These are phyloP conservation scores for Drosophila infuscata DNA, from an alignment of 2,888 invertebrate species.

Conservation along the genomic window DNA sequence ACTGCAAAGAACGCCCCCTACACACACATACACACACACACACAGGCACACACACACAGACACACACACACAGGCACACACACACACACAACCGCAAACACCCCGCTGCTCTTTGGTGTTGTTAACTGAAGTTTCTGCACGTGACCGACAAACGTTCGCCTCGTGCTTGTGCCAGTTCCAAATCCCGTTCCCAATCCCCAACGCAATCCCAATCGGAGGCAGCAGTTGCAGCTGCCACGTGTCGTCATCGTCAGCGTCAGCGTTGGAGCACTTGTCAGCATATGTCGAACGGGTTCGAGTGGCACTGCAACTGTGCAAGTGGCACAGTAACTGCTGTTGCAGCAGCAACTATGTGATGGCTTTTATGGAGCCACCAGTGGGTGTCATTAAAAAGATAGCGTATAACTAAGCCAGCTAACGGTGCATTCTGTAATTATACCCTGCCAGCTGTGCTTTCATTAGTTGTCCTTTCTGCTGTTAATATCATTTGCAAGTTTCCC, in stretches of 20 bases:
- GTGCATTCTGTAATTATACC: conserved; percentile 50
- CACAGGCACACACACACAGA: not conserved
- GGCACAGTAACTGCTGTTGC: conserved; percentile 40
- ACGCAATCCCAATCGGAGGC: conserved; percentile 15
- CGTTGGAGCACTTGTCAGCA: conserved; percentile 74
- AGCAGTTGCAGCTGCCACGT: conserved; percentile 62
- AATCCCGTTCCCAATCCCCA: conserved; percentile 21
- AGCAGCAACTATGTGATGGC: conserved; percentile 38
- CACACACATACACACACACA: not conserved
- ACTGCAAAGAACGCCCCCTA: conserved; percentile 49
- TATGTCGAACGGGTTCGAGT: conserved; percentile 65
- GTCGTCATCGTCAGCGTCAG: conserved; percentile 35
- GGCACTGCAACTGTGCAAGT: conserved; percentile 45
- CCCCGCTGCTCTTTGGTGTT: conserved; percentile 9
- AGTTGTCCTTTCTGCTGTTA: conserved; percentile 43
- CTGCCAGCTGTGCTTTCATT: conserved; percentile 33
- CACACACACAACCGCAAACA: not conserved
- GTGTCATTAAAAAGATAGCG: conserved; percentile 66
- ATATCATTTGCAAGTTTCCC: conserved; percentile 60
- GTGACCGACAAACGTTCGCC: conserved; percentile 73
- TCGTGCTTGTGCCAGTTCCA: conserved; percentile 17
- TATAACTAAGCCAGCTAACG: conserved; percentile 57
- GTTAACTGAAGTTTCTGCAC: conserved; percentile 73
- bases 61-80: not conserved
- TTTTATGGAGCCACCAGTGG: conserved; percentile 57